A percentile compares a stretch with the other conserved stretches of the same genome.
phyloP scores from a whole-genome alignment of 2,113 vertebrate species.

The Peromyscus polionotus region DNA sequence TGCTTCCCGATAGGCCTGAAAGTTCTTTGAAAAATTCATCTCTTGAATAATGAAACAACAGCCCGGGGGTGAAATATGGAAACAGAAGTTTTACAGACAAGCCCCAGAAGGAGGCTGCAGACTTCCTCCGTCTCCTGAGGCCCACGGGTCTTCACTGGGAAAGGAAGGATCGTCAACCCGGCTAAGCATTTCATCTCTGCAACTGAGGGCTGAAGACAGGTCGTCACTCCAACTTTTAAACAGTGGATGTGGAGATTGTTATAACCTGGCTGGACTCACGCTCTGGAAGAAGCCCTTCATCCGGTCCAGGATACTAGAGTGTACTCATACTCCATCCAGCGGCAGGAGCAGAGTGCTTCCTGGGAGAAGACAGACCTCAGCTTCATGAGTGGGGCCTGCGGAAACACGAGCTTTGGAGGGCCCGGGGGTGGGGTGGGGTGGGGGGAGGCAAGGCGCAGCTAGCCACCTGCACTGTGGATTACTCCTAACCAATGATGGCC shows the following conservation, averaged over 20 bases:
- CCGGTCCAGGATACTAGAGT: neutral
- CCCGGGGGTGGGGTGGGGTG: neutral
- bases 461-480: neutral
- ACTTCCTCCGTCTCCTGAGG: neutral
- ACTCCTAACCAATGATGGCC: rapidly evolving
- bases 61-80: neutral
- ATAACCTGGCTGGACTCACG: no score
- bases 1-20: neutral
- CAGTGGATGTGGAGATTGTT: neutral
- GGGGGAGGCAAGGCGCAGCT: no score
- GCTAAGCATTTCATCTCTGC: neutral
- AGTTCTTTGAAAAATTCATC: slow-evolving; percentile 32
- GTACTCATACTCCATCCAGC: neutral
- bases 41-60: neutral
- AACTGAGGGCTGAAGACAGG: neutral
- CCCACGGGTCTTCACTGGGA: neutral
- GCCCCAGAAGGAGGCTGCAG: neutral
- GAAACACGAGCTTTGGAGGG: neutral
- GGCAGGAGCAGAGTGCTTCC: neutral
- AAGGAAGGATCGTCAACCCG: neutral
- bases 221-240: neutral
- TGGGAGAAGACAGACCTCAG: neutral
- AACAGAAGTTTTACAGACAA: neutral
- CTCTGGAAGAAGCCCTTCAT: neutral
- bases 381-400: neutral